Conservation (phyloP, 1,140 invertebrate species). For the Pararge aegeria region DNA sequence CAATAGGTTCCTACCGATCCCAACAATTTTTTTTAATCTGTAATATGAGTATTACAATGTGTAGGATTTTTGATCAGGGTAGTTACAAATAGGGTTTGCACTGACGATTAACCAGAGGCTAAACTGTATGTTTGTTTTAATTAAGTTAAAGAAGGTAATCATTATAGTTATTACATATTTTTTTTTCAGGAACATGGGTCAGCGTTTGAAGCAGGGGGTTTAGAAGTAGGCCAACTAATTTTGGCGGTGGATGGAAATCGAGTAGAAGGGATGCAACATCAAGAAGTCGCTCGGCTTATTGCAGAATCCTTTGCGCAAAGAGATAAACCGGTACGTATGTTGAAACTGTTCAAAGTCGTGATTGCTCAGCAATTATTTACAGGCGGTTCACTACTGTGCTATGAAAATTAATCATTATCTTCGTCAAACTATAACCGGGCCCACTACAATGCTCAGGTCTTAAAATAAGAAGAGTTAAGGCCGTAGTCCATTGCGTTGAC, state of each 20-base stretch:
- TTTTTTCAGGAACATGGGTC: constrained; percentile 92
- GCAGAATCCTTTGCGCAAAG: constrained; percentile 93
- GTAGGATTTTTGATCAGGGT: too few species aligned
- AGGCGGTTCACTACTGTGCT: neutral
- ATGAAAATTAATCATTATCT: neutral
- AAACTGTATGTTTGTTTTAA: too few species aligned
- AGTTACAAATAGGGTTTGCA: too few species aligned
- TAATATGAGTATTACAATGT: too few species aligned
- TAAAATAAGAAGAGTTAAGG: too few species aligned
- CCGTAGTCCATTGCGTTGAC: too few species aligned
- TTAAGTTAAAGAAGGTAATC: too few species aligned
- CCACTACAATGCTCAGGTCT: too few species aligned
- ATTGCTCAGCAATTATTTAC: neutral
- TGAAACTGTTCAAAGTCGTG: neutral
- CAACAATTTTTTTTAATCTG: too few species aligned
- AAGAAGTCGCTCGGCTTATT: constrained; percentile 93
- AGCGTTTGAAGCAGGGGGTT: constrained; percentile 93
- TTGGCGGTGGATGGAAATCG: constrained; percentile 94
- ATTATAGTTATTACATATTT: neutral
- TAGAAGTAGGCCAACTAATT: constrained; percentile 96
- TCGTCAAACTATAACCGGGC: too few species aligned
- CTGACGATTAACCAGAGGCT: too few species aligned
- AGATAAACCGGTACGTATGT: constrained; percentile 81
- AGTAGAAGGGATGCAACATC: constrained; percentile 89
- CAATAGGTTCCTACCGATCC: too few species aligned